These are phyloP conservation scores for Drosophila rhopaloa DNA, from an alignment of 1,140 invertebrate species.

Conservation along the genomic window DNA sequence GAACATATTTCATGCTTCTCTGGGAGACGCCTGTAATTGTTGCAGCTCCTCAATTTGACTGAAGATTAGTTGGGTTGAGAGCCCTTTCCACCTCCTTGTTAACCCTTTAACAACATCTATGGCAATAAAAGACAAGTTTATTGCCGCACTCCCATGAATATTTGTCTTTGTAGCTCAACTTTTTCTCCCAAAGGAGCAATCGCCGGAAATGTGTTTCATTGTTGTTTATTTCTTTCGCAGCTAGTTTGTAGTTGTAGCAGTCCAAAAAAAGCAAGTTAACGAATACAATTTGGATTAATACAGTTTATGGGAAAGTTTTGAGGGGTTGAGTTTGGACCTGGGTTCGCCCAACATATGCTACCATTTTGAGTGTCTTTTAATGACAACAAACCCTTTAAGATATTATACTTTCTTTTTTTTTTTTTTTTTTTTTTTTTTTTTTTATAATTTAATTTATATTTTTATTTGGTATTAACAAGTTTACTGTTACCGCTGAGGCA, in stretches of 20 bases:
- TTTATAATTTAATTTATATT: no score
- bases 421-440: no score
- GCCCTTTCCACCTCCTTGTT: background rate
- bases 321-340: background rate
- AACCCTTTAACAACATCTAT: constrained; percentile 39
- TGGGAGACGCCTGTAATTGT: background rate
- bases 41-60: background rate
- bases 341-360: constrained; percentile 5
- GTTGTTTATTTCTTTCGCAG: constrained; percentile 33
- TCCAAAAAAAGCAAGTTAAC: constrained; percentile 8
- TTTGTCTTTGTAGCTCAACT: constrained; percentile 34
- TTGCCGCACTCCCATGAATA: constrained; percentile 32
- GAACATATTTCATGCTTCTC: background rate
- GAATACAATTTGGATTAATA: constrained; percentile 26
- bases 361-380: constrained; percentile 17
- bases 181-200: constrained; percentile 37
- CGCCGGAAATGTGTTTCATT: constrained; percentile 43
- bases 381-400: background rate
- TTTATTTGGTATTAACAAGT: no score
- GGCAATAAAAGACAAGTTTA: constrained; percentile 44
- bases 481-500: no score
- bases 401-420: no score
- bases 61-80: constrained; percentile 1
- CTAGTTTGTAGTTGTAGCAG: constrained; percentile 37
- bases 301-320: constrained; percentile 10